phyloP scores from a whole-genome alignment of 2,888 invertebrate genomes.

The Xestobium rufovillosum region DNA sequence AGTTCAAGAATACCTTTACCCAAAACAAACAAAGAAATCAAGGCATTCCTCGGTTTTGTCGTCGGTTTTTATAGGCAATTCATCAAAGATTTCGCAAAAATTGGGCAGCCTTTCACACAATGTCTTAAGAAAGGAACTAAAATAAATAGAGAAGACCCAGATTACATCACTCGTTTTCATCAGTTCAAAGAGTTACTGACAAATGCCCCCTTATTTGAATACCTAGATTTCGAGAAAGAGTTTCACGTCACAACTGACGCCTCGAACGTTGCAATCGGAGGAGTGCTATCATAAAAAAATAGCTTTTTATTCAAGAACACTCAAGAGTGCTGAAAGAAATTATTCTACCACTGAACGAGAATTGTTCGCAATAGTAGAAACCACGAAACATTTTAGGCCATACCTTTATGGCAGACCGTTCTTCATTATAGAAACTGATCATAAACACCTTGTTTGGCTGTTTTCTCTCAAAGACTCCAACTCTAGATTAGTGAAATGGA shows the following conservation, averaged over 20 bases:
- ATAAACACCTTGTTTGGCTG: background rate
- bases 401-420: conserved; percentile 10
- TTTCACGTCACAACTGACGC: conserved; percentile 11
- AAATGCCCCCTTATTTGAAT: conserved; percentile 6
- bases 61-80: background rate
- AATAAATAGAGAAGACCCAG: conserved; percentile 1
- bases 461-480: conserved; percentile 2
- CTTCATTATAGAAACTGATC: conserved; percentile 1
- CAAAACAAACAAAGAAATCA: background rate
- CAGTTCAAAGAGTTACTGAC: conserved; percentile 7
- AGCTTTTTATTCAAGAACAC: conserved; percentile 8
- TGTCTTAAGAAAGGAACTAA: conserved; percentile 10
- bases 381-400: conserved; percentile 14
- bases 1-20: background rate
- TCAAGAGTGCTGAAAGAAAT: conserved; percentile 10
- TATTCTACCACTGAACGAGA: conserved; percentile 11
- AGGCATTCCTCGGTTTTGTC: background rate
- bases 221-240: conserved; percentile 5
- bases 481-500: conserved; percentile 8
- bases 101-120: conserved; percentile 10
- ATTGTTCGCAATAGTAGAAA: conserved; percentile 11
- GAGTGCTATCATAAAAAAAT: conserved; percentile 2
- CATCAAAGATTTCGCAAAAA: conserved; percentile 10
- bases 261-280: conserved; percentile 2
- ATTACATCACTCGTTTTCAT: background rate